A percentile compares a stretch with the other conserved stretches of the same genome.
phyloP scores from a whole-genome alignment of 2,797 vertebrate species.

The Hafferia zeledoni region DNA sequence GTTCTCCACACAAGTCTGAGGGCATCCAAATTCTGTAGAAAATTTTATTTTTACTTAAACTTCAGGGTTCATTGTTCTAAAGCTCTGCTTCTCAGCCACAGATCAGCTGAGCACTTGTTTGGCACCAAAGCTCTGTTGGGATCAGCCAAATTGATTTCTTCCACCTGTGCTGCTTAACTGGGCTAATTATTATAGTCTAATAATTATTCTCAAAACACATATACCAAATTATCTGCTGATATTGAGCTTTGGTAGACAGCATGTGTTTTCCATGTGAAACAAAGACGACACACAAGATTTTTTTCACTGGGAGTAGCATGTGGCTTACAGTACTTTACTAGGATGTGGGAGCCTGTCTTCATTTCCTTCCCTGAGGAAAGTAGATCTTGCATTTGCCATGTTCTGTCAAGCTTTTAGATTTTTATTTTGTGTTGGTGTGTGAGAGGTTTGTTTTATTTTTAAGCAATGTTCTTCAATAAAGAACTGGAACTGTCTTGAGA shows the following conservation, averaged over 20 bases:
- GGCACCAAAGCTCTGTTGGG: not conserved
- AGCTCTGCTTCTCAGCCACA: not conserved
- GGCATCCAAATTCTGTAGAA: not conserved
- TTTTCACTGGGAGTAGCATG: not conserved
- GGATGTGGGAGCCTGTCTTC: not conserved
- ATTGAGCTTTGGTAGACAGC: not conserved
- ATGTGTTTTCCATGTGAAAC: not conserved
- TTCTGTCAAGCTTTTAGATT: not conserved
- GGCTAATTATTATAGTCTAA: not conserved
- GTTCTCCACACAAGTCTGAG: not conserved
- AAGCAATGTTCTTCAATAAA: not conserved
- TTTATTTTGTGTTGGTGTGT: not conserved
- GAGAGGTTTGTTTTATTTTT: not conserved
- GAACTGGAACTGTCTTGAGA: not conserved
- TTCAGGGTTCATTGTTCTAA: not conserved
- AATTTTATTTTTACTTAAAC: not conserved
- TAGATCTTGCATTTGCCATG: not conserved
- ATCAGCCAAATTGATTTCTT: not conserved
- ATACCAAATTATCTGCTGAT: not conserved
- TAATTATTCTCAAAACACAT: not conserved
- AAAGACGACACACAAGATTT: not conserved
- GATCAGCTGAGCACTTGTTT: not conserved
- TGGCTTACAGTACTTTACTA: not conserved
- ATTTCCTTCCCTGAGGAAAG: not conserved
- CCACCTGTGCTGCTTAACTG: not conserved